Evolutionary conservation across 2,888 invertebrate genomes (phyloP).

Genomic region (Bombyx huttoni): DNA sequence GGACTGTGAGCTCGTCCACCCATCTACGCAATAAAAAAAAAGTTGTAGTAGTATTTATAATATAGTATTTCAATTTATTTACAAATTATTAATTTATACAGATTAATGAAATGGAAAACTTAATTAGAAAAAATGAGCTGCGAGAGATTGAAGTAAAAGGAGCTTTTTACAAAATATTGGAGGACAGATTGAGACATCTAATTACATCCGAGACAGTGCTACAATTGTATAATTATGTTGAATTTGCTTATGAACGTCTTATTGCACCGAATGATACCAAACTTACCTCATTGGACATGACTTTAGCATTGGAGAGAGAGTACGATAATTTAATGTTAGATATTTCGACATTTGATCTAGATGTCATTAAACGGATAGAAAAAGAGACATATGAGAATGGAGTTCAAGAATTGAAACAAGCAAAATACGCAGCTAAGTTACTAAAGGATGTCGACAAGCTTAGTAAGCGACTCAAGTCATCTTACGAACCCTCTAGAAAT

Average conservation of each 20-base stretch:
- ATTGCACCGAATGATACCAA: slow-evolving; percentile 75
- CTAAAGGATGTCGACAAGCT: slow-evolving; percentile 55
- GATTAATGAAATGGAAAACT: slow-evolving; percentile 40
- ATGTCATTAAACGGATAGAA: slow-evolving; percentile 45
- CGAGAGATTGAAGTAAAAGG: slow-evolving; percentile 49
- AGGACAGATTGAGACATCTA: slow-evolving; percentile 61
- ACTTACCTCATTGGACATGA: slow-evolving; percentile 73
- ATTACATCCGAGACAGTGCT: slow-evolving; percentile 74
- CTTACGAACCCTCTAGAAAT: slow-evolving; percentile 40
- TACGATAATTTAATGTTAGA: slow-evolving; percentile 52
- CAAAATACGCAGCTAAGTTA: slow-evolving; percentile 44
- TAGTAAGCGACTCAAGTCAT: slow-evolving; percentile 44
- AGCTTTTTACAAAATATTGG: slow-evolving; percentile 44
- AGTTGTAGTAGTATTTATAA: too few relatives aligned
- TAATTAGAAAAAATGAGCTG: slow-evolving; percentile 33
- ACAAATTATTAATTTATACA: slow-evolving; percentile 11
- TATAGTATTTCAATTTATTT: not conserved
- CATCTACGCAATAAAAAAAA: too few relatives aligned
- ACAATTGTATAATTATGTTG: slow-evolving; percentile 74
- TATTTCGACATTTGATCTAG: slow-evolving; percentile 47
- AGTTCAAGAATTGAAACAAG: slow-evolving; percentile 36
- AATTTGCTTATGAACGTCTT: slow-evolving; percentile 76
- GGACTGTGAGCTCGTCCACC: not conserved
- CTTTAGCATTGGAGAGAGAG: slow-evolving; percentile 70
- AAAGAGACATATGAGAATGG: slow-evolving; percentile 47